Percentiles rank a stretch among this genome's conserved stretches.
These are phyloP conservation scores for Malacoraja senta DNA, from an alignment of 2,797 vertebrate genomes.

Conservation along the genomic window DNA sequence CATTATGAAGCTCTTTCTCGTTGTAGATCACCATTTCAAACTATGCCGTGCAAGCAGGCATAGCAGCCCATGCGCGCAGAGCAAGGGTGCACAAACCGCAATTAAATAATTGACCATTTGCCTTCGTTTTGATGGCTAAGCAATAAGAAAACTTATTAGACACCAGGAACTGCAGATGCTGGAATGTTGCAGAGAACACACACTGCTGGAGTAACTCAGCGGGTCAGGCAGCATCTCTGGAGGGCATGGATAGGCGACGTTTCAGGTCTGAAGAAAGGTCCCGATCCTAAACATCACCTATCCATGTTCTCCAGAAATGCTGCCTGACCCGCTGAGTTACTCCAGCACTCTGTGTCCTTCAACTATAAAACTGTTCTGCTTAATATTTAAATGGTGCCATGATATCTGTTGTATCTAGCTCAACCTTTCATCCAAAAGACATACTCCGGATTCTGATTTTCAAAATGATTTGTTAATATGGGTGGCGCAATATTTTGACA, in stretches of 20 bases:
- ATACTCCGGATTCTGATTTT: not conserved
- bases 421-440: not conserved
- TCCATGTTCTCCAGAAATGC: too few relatives aligned
- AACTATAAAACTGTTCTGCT: not conserved
- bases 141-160: not conserved
- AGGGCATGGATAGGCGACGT: too few relatives aligned
- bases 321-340: too few relatives aligned
- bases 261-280: too few relatives aligned
- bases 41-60: not conserved
- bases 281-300: too few relatives aligned
- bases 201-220: too few relatives aligned
- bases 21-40: not conserved
- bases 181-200: too few relatives aligned
- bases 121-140: not conserved
- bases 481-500: not conserved
- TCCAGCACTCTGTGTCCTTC: too few relatives aligned
- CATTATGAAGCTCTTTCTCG: not conserved
- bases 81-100: not conserved
- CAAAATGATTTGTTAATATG: not conserved
- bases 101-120: not conserved
- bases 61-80: not conserved
- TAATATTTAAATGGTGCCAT: not conserved
- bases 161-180: too few relatives aligned
- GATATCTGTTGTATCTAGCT: not conserved
- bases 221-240: too few relatives aligned